Evolutionary conservation across 1,140 invertebrate genomes (phyloP).

Genomic region (Drosophila setifemur): DNA sequence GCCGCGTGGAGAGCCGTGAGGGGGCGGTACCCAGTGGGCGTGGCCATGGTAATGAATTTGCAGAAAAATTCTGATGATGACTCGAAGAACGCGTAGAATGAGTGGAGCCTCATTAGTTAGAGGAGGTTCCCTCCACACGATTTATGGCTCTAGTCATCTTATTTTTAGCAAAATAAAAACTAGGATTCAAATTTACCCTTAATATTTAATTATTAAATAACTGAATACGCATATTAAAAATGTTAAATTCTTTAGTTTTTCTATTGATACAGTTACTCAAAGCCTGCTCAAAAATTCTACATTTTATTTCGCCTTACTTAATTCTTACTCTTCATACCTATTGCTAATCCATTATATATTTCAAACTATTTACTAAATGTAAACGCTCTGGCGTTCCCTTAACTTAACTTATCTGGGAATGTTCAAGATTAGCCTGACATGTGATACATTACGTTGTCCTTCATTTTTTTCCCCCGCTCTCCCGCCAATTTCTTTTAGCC

Average conservation of each 20-base stretch:
- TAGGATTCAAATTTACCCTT: no score
- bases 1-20: constrained; percentile 2
- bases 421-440: constrained; percentile 13
- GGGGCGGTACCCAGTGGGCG: constrained; percentile 10
- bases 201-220: no score
- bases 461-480: not conserved
- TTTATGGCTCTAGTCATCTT: not conserved
- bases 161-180: not conserved
- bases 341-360: no score
- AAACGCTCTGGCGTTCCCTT: not conserved
- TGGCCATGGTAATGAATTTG: constrained; percentile 15
- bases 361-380: not conserved
- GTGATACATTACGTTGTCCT: not conserved
- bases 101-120: constrained; percentile 19
- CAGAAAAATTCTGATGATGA: constrained; percentile 36
- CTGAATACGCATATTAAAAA: no score
- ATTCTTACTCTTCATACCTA: no score
- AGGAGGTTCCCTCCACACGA: not conserved
- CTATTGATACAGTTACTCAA: no score
- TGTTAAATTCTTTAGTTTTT: no score
- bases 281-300: no score
- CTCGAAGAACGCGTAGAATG: constrained; percentile 5
- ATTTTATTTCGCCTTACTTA: no score
- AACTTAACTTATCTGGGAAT: constrained; percentile 2
- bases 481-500: not conserved